phyloP scores from a whole-genome alignment of 2,113 vertebrate species.

The Xerus inauris region DNA sequence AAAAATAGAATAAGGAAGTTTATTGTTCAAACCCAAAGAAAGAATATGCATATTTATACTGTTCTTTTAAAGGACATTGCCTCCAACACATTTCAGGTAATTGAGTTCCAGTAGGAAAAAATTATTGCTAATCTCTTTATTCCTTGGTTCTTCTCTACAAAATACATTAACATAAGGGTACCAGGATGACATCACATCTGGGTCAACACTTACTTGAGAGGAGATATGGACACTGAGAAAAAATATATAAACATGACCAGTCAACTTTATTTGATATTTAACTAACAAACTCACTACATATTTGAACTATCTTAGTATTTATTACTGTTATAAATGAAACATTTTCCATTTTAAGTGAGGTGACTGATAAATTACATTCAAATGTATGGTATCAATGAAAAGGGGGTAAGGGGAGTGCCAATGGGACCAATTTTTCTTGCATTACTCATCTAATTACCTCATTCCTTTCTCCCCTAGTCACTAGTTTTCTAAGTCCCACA shows the following conservation, averaged over 20 bases:
- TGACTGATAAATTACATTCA: neutral
- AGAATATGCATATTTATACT: neutral
- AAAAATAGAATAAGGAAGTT: neutral
- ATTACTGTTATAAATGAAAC: neutral
- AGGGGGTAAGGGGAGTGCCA: neutral
- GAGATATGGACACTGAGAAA: constrained; percentile 12
- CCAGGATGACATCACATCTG: neutral
- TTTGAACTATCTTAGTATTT: neutral
- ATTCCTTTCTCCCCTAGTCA: neutral
- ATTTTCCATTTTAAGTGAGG: constrained; percentile 15
- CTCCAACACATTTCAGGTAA: neutral
- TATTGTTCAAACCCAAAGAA: neutral
- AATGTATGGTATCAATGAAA: neutral
- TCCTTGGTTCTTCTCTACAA: neutral
- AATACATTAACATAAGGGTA: neutral
- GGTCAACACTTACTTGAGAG: neutral
- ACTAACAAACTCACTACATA: neutral
- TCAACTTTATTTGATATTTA: neutral
- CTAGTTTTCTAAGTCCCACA: neutral
- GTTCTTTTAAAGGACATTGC: neutral
- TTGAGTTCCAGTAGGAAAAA: neutral
- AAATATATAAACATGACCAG: neutral
- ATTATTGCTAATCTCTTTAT: neutral
- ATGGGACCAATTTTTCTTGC: neutral
- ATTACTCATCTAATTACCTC: neutral